These are phyloP conservation scores for Trichogramma pretiosum DNA, from an alignment of 1,140 invertebrate genomes.

Conservation along the genomic window DNA sequence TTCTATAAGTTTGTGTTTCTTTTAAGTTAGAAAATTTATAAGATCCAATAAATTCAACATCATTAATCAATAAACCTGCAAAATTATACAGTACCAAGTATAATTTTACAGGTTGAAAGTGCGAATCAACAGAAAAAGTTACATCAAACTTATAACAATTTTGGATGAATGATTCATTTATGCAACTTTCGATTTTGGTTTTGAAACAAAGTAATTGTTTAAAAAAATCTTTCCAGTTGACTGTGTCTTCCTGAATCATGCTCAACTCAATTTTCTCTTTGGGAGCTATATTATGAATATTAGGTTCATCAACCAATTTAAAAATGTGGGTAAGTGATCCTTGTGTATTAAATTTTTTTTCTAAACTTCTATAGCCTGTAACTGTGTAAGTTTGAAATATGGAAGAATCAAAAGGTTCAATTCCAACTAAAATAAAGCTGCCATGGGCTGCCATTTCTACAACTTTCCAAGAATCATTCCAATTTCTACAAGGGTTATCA, in stretches of 20 bases:
- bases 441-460: slow-evolving; percentile 51
- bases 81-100: slow-evolving; percentile 33
- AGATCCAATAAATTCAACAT: slow-evolving; percentile 29
- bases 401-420: slow-evolving; percentile 40
- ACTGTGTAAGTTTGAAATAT: slow-evolving; percentile 38
- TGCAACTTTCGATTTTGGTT: neutral
- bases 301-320: slow-evolving; percentile 18
- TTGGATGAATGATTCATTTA: no score
- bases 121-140: slow-evolving; percentile 24
- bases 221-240: slow-evolving; percentile 19
- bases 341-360: slow-evolving; percentile 48
- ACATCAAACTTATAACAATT: slow-evolving; percentile 36
- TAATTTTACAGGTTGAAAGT: slow-evolving; percentile 29
- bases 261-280: slow-evolving; percentile 15
- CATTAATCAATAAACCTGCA: slow-evolving; percentile 33
- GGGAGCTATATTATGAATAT: slow-evolving; percentile 19
- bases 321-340: slow-evolving; percentile 48
- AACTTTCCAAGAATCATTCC: slow-evolving; percentile 57
- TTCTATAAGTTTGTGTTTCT: slow-evolving; percentile 36
- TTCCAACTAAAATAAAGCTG: slow-evolving; percentile 42
- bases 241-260: neutral
- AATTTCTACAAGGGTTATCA: slow-evolving; percentile 45
- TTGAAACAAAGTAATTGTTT: no score
- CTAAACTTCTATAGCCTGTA: slow-evolving; percentile 49
- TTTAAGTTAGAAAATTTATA: slow-evolving; percentile 29